Percentiles rank a stretch among this genome's conserved stretches.
These are phyloP conservation scores for Oscheius sp. DNA, from an alignment of 2,888 invertebrate genomes.

Conservation along the genomic window DNA sequence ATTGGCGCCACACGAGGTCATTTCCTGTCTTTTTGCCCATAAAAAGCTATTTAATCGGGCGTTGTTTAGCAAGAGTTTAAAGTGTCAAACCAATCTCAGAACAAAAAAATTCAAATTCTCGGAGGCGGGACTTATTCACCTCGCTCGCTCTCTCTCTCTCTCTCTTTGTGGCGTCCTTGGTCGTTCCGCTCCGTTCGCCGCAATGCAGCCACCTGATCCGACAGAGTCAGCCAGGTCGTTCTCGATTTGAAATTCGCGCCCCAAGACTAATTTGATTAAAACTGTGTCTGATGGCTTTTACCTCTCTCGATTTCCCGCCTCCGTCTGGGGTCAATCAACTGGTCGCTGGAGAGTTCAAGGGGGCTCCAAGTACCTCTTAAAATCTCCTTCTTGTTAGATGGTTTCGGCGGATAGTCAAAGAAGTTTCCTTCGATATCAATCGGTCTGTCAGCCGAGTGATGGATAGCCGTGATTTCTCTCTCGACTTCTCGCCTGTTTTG, in stretches of 20 bases:
- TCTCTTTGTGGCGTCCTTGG: slow-evolving; percentile 11
- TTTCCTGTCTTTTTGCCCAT: background rate
- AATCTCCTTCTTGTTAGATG: too few relatives aligned
- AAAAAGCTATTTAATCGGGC: too few relatives aligned
- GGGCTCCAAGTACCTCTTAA: too few relatives aligned
- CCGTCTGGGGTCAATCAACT: too few relatives aligned
- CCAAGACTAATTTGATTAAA: slow-evolving; percentile 15
- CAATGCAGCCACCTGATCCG: slow-evolving; percentile 4
- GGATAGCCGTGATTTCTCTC: background rate
- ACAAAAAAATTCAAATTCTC: slow-evolving; percentile 15
- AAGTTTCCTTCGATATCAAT: background rate
- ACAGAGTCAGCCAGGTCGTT: background rate
- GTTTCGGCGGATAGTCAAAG: background rate
- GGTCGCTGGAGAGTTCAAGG: too few relatives aligned
- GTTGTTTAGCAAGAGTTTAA: too few relatives aligned
- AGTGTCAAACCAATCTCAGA: too few relatives aligned
- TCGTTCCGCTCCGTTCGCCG: slow-evolving; percentile 4
- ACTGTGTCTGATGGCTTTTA: too few relatives aligned
- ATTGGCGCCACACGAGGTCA: background rate
- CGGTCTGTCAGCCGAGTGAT: too few relatives aligned
- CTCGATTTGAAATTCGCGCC: background rate
- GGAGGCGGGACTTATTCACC: slow-evolving; percentile 13
- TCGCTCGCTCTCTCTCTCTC: too few relatives aligned
- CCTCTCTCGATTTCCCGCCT: too few relatives aligned
- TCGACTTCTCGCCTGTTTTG: background rate